Evolutionary conservation across 2,113 vertebrate species (phyloP).

Genomic region (Gymnocephalus cernua): DNA sequence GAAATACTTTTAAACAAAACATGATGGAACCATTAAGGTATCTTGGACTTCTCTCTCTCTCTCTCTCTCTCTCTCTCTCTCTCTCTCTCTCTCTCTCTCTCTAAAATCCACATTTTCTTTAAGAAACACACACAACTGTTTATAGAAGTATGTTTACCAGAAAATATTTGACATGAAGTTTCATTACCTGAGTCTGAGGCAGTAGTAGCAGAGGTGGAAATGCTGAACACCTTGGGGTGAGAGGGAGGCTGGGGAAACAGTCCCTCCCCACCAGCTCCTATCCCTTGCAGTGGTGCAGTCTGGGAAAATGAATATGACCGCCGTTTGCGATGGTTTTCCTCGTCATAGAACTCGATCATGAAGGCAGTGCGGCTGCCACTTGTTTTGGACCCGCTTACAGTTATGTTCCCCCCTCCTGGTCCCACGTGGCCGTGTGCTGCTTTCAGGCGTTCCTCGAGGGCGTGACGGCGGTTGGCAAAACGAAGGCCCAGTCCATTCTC

Average conservation of each 20-base stretch:
- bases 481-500: constrained; percentile 92
- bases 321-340: constrained; percentile 93
- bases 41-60: background rate
- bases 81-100: background rate
- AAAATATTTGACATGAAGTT: background rate
- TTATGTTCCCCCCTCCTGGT: constrained; percentile 44
- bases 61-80: background rate
- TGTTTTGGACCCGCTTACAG: constrained; percentile 65
- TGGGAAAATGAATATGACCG: constrained; percentile 95
- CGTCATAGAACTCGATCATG: constrained; percentile 95
- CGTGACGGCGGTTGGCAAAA: constrained; percentile 88
- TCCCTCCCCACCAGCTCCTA: constrained; percentile 84
- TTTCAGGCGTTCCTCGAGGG: constrained; percentile 91
- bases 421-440: constrained; percentile 80
- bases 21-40: background rate
- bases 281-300: constrained; percentile 82
- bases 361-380: constrained; percentile 89
- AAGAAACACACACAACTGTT: constrained; percentile 1
- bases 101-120: constrained; percentile 10
- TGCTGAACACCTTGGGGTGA: constrained; percentile 85
- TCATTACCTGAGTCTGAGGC: constrained; percentile 73
- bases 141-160: background rate
- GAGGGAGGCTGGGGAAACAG: constrained; percentile 87
- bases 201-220: constrained; percentile 76
- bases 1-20: background rate